phyloP scores from a whole-genome alignment of 2,888 invertebrate genomes.

The Bellardia pandia region DNA sequence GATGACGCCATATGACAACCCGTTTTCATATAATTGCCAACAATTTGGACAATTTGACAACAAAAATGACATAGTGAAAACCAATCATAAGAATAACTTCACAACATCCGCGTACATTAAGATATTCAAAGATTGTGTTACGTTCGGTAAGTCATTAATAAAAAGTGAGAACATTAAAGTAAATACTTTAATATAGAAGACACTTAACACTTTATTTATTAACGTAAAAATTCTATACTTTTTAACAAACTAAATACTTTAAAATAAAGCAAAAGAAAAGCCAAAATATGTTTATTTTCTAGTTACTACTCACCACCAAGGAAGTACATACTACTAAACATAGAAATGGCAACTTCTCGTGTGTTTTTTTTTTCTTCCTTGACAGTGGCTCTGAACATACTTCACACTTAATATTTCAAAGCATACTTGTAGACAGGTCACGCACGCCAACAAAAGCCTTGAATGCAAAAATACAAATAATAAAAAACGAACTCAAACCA shows the following conservation, averaged over 20 bases:
- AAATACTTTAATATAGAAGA: too few relatives aligned
- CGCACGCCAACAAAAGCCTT: slow-evolving; percentile 74
- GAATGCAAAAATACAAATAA: slow-evolving; percentile 71
- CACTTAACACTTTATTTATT: too few relatives aligned
- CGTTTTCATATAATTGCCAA: too few relatives aligned
- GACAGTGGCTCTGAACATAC: slow-evolving; percentile 54
- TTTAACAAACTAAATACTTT: background rate
- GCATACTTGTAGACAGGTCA: slow-evolving; percentile 74
- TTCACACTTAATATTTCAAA: slow-evolving; percentile 74
- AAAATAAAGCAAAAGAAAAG: background rate
- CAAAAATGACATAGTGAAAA: too few relatives aligned
- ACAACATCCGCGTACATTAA: too few relatives aligned
- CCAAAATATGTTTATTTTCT: background rate
- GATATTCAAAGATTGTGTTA: too few relatives aligned
- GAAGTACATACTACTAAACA: background rate
- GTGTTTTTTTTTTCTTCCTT: slow-evolving; percentile 3
- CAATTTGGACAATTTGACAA: too few relatives aligned
- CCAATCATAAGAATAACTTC: too few relatives aligned
- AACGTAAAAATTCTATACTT: too few relatives aligned
- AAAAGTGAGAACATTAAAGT: too few relatives aligned
- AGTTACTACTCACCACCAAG: background rate
- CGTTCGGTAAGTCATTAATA: too few relatives aligned
- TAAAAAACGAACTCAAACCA: slow-evolving; percentile 42
- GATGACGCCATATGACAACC: too few relatives aligned
- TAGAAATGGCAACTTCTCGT: background rate